Evolutionary conservation across 37 sponge, comb jelly and placozoan species (phyloP), one percentile per base, ranked within the genome.

Genomic region (Chondrilla cf. caribensis): DNA sequence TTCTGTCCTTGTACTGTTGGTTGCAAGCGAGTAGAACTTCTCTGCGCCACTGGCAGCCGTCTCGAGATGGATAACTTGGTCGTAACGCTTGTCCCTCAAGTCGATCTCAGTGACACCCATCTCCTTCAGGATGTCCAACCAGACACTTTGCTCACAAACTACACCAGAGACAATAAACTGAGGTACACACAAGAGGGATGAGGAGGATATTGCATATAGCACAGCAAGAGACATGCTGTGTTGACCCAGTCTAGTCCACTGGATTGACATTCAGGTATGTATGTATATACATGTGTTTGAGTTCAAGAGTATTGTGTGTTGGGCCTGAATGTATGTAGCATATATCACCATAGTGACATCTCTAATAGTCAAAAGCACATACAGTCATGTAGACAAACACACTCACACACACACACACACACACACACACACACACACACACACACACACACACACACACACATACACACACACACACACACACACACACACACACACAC

Each of bases 31-130:
- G 62, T 93, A 93, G 78, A 88, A 93, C 14, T 62, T 8, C 41
- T 85, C 86, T 4, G 94, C 94, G 39, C 94, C 94, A 41, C 79
- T 87, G 55, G 94, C 94, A 58, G 94, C 88, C 1, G 90, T 85
- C 9, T 86, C 84, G 84, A 93, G 77, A 82, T 93, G 94, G 9
- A 93, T 70, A 31, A 89, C 83, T 25, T 89, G 92, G 54, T 93
- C 77, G 64, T 93, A 93, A 6, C 94, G 64, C 9, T 58, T 82
- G 62, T 93, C 94, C 51, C 94, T 65, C 54, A 93, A 78, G 38
- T 81, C 58, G 24, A 82, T 51, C 28, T 51, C 55, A 40, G 35
- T 70, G 24, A 55, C 36, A 42, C 58, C 42, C 0, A 82, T 29
- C 22, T 40, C 83, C 58, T 42, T 21, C 83, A 82, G 22, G 32